Conservation (phyloP, 92 coral and sea anemone genomes). For the Hydrozoanthus gracilis region DNA sequence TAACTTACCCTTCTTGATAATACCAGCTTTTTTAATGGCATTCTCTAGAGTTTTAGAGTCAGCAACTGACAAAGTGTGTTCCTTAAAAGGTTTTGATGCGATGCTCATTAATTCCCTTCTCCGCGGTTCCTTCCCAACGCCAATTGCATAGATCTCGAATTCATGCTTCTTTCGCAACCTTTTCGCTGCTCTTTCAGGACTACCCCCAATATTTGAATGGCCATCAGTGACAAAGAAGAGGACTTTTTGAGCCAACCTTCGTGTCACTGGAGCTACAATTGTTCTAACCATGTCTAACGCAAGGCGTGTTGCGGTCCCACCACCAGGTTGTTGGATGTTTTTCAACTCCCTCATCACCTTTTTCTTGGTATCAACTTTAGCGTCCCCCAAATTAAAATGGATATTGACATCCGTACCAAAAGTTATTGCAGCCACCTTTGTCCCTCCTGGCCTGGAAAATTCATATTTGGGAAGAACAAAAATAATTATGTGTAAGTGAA, state of each 20-base stretch:
- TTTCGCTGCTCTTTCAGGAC: constrained; percentile 72
- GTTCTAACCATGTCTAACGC: constrained; percentile 72
- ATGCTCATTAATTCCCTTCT: constrained; percentile 63
- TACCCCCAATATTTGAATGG: constrained; percentile 82
- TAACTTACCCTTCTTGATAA: constrained; percentile 65
- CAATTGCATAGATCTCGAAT: constrained; percentile 85
- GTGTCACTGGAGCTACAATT: constrained; percentile 63
- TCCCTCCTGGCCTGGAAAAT: constrained; percentile 68
- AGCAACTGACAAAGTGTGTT: constrained; percentile 65
- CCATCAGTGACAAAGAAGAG: constrained; percentile 88
- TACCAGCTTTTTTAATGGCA: constrained; percentile 54
- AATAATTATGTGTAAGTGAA: no score
- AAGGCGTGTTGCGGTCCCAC: constrained; percentile 82
- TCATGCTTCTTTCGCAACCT: constrained; percentile 32
- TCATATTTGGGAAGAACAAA: no score
- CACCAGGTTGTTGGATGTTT: constrained; percentile 74
- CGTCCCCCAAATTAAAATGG: constrained; percentile 81
- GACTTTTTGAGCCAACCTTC: constrained; percentile 66
- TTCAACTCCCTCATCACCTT: constrained; percentile 65
- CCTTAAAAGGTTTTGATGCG: constrained; percentile 65
- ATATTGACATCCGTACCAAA: constrained; percentile 74
- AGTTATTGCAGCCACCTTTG: constrained; percentile 82
- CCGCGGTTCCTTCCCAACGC: constrained; percentile 75
- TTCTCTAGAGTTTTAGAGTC: constrained; percentile 43
- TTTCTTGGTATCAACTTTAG: constrained; percentile 44